These are phyloP conservation scores for Mareca strepera DNA, from an alignment of 2,797 vertebrate species.

Conservation along the genomic window DNA sequence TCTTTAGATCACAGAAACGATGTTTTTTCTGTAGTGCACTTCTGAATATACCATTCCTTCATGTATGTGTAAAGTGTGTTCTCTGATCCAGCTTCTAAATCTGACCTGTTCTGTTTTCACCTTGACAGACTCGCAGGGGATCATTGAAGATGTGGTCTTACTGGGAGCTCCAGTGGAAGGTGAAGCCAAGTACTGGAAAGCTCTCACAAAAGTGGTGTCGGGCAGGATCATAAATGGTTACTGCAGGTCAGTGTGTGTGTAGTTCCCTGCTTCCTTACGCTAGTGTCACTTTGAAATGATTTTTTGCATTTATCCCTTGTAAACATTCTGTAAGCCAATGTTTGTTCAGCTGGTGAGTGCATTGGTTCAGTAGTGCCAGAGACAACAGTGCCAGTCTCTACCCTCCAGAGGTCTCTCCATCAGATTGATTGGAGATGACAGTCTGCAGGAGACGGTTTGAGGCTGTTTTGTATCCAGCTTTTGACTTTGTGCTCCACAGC, in stretches of 20 bases:
- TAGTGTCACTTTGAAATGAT: neutral
- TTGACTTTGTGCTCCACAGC: neutral
- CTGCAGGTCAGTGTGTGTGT: constrained; percentile 84
- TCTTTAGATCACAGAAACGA: neutral
- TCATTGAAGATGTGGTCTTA: constrained; percentile 92
- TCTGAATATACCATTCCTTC: neutral
- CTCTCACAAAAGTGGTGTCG: constrained; percentile 87
- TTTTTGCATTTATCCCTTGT: neutral
- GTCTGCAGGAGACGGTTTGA: neutral
- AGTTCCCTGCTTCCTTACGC: neutral
- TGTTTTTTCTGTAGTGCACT: neutral
- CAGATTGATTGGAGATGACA: neutral
- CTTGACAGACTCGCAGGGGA: constrained; percentile 86
- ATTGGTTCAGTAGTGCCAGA: neutral
- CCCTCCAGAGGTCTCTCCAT: neutral
- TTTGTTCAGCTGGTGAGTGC: neutral
- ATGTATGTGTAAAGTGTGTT: neutral
- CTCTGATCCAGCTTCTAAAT: neutral
- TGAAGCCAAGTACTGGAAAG: constrained; percentile 89
- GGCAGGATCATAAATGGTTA: constrained; percentile 96
- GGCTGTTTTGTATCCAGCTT: neutral
- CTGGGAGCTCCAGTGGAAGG: constrained; percentile 95
- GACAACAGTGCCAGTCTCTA: neutral
- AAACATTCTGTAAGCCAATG: neutral
- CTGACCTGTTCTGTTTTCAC: constrained; percentile 11